A percentile compares a stretch with the other conserved stretches of the same genome.
Conservation (phyloP, 2,888 invertebrate genomes). For the Cheilosia impressa region DNA sequence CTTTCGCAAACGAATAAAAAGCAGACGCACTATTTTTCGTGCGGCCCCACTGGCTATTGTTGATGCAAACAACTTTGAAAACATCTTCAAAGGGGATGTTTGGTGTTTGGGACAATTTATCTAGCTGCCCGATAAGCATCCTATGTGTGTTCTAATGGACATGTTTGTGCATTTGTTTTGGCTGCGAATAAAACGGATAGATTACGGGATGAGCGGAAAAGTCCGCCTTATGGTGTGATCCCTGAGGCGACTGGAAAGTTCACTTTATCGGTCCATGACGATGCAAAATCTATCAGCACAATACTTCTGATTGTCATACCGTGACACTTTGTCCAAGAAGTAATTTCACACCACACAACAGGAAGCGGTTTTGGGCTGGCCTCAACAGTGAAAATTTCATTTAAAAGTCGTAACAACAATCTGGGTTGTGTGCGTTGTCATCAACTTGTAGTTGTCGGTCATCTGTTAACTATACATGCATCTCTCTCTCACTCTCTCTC, state of each 20-base stretch:
- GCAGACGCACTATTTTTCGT: background rate
- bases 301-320: slow-evolving; percentile 59
- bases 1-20: background rate
- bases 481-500: background rate
- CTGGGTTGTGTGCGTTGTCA: slow-evolving; percentile 64
- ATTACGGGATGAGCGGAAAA: background rate
- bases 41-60: slow-evolving; percentile 33
- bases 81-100: slow-evolving; percentile 38
- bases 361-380: slow-evolving; percentile 29
- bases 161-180: slow-evolving; percentile 75
- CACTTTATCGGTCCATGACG: slow-evolving; percentile 60
- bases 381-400: slow-evolving; percentile 58
- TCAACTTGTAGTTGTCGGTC: slow-evolving; percentile 60
- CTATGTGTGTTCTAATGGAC: slow-evolving; percentile 72
- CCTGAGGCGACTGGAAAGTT: slow-evolving; percentile 69
- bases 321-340: slow-evolving; percentile 57
- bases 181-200: slow-evolving; percentile 32
- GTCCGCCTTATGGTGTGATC: slow-evolving; percentile 2
- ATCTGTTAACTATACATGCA: slow-evolving; percentile 9
- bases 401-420: slow-evolving; percentile 71
- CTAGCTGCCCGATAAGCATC: slow-evolving; percentile 72
- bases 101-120: slow-evolving; percentile 71
- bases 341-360: slow-evolving; percentile 68
- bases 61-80: slow-evolving; percentile 54
- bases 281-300: slow-evolving; percentile 72